Conservation (phyloP, 2,113 vertebrate species). For the Elaphurus davidianus region DNA sequence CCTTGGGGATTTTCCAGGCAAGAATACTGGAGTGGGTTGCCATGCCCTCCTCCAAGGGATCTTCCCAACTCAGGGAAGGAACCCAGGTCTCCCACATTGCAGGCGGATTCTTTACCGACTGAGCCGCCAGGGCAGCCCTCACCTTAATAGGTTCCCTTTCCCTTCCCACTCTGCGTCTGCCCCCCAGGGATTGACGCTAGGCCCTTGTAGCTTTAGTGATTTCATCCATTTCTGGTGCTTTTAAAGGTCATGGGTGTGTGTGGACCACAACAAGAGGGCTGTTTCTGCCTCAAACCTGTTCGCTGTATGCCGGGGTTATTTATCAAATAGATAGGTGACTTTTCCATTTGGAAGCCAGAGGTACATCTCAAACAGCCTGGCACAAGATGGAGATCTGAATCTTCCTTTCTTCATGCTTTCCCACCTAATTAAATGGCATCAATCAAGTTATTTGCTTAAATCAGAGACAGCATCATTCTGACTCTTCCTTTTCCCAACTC, state of each 20-base stretch:
- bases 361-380: background rate
- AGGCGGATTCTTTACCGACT: background rate
- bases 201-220: background rate
- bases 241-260: background rate
- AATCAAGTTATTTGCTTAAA: background rate
- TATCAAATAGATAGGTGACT: background rate
- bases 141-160: background rate
- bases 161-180: background rate
- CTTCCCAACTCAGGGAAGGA: background rate
- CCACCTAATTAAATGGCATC: background rate
- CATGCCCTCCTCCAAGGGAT: background rate
- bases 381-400: background rate
- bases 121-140: background rate
- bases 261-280: background rate
- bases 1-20: background rate
- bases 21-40: background rate
- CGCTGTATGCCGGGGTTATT: background rate
- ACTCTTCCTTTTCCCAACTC: background rate
- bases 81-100: background rate
- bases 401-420: background rate
- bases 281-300: background rate
- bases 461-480: background rate
- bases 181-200: background rate
- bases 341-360: background rate
- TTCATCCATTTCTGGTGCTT: background rate